A percentile compares a stretch with the other conserved stretches of the same genome.
Evolutionary conservation across 2,888 invertebrate species (phyloP).

Genomic region (Xestia rhomboidea): DNA sequence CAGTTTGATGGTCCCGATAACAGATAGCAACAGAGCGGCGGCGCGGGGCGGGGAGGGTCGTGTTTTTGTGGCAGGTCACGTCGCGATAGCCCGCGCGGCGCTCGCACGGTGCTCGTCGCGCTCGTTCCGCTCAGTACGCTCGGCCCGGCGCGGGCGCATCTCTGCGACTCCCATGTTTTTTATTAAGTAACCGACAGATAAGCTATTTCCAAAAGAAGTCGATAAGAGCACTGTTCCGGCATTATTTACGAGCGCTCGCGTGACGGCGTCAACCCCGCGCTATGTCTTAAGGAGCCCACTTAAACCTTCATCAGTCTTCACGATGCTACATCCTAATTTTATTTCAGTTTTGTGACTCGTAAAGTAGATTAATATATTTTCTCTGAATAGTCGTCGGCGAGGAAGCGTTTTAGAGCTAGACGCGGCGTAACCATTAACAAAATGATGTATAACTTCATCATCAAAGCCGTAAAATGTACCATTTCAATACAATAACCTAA

Average conservation of each 20-base stretch:
- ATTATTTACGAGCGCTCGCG: conserved; percentile 71
- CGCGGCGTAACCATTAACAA: not conserved
- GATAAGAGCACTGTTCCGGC: conserved; percentile 75
- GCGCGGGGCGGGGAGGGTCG: conserved; percentile 3
- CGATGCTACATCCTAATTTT: conserved; percentile 61
- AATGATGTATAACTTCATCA: not conserved
- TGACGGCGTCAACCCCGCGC: conserved; percentile 32
- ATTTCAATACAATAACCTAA: conserved; percentile 7
- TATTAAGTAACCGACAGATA: conserved; percentile 72
- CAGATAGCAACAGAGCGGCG: conserved; percentile 64
- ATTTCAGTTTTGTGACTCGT: conserved; percentile 75
- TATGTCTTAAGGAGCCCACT: conserved; percentile 70
- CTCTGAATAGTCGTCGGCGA: conserved; percentile 68
- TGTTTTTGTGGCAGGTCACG: conserved; percentile 72
- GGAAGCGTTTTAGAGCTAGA: not conserved
- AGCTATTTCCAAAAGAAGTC: conserved; percentile 73
- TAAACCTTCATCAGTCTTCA: conserved; percentile 83
- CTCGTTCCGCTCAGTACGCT: conserved; percentile 53
- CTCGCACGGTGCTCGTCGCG: conserved; percentile 16
- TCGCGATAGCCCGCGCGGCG: conserved; percentile 74
- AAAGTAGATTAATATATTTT: conserved; percentile 79
- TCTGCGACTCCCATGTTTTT: conserved; percentile 65
- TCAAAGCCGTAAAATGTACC: not conserved
- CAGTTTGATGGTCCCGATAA: conserved; percentile 68
- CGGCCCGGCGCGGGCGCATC: conserved; percentile 25